These are phyloP conservation scores for Vidua chalybeata DNA, from an alignment of 2,113 vertebrate species.

Conservation along the genomic window DNA sequence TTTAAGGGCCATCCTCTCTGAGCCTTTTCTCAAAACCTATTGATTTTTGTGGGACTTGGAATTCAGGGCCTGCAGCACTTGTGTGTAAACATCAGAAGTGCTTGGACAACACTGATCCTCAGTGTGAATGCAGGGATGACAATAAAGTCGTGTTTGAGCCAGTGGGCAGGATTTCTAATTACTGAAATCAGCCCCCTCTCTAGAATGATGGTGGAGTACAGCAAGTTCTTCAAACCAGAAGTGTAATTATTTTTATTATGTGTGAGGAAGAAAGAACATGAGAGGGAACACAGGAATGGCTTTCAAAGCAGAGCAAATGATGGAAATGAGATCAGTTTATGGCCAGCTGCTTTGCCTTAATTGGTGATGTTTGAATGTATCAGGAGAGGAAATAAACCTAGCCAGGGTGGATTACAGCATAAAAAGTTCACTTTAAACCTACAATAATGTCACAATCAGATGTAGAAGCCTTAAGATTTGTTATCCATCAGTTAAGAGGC, in stretches of 20 bases:
- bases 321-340: conserved; percentile 37
- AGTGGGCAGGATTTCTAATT: background rate
- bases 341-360: conserved; percentile 53
- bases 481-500: background rate
- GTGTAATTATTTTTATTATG: conserved; percentile 43
- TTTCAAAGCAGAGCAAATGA: conserved; percentile 19
- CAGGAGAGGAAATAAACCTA: conserved; percentile 38
- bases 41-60: background rate
- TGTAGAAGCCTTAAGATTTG: background rate
- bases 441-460: background rate
- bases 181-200: background rate
- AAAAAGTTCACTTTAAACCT: background rate
- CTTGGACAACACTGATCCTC: background rate
- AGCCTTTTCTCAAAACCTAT: background rate
- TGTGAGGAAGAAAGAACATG: conserved; percentile 37
- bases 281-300: conserved; percentile 7
- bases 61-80: background rate
- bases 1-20: background rate
- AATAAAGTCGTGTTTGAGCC: background rate
- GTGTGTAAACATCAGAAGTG: background rate
- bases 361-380: conserved; percentile 1
- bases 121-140: background rate
- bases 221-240: background rate
- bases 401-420: background rate
- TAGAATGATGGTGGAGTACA: background rate